These are phyloP conservation scores for Neoaliturus tenellus DNA, from an alignment of 2,888 invertebrate genomes.

Conservation along the genomic window DNA sequence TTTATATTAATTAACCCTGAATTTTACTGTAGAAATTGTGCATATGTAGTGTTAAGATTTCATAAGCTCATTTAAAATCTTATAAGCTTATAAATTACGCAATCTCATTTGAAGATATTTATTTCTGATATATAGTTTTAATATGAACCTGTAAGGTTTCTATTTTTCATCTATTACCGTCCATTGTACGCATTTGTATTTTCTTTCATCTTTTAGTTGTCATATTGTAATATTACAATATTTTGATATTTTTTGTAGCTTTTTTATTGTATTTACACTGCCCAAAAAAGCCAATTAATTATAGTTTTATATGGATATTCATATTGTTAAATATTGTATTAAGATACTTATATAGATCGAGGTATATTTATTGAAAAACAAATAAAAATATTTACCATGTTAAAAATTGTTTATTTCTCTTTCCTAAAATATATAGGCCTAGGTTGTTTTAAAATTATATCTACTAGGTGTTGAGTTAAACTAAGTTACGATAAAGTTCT, in stretches of 20 bases:
- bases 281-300: not conserved
- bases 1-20: no score
- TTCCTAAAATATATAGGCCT: no score
- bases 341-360: conserved; percentile 12
- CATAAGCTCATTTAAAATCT: no score
- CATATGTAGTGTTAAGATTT: no score
- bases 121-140: no score
- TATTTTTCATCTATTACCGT: not conserved
- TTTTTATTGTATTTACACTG: conserved; percentile 6
- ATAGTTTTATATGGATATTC: conserved; percentile 22
- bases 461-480: no score
- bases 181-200: conserved; percentile 2
- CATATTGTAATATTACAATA: not conserved
- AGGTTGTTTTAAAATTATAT: no score
- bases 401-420: not conserved
- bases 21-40: no score
- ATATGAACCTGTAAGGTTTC: no score
- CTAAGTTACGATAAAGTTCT: no score
- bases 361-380: conserved; percentile 19
- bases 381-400: conserved; percentile 6
- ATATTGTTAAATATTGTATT: conserved; percentile 16
- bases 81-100: no score
- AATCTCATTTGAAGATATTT: no score
- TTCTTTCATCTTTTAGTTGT: not conserved
- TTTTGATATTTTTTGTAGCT: not conserved